phyloP scores from a whole-genome alignment of 2,888 invertebrate genomes.

The Sclerodermus sp. region DNA sequence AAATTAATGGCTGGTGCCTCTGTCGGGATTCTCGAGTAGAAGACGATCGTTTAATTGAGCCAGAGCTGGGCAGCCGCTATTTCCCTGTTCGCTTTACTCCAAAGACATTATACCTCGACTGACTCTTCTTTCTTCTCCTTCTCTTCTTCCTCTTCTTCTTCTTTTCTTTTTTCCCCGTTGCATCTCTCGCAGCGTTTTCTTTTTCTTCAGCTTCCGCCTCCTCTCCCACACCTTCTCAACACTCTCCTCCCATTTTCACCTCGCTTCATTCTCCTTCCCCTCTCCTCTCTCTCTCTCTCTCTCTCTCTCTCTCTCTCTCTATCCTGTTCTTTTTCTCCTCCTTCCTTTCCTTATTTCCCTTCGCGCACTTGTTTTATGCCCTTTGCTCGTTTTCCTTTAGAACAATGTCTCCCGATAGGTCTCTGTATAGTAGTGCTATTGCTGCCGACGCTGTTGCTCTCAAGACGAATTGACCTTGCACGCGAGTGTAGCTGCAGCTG shows the following conservation, averaged over 20 bases:
- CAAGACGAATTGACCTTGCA: conserved; percentile 20
- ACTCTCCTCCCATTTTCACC: not conserved
- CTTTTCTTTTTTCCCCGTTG: conserved; percentile 6
- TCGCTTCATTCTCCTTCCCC: not conserved
- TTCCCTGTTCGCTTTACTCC: too few species aligned
- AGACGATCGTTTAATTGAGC: conserved; percentile 47
- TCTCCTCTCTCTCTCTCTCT: conserved; percentile 10
- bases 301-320: conserved; percentile 2
- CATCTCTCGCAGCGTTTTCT: not conserved
- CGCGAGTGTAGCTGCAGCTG: conserved; percentile 5
- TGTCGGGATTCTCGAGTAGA: conserved; percentile 32
- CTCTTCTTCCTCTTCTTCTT: conserved; percentile 7
- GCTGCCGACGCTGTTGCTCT: not conserved
- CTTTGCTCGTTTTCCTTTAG: conserved; percentile 16
- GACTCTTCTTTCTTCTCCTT: too few species aligned
- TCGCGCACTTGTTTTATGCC: conserved; percentile 4
- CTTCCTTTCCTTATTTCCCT: conserved; percentile 13
- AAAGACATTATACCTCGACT: too few species aligned
- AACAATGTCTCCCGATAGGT: conserved; percentile 27
- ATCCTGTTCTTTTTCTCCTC: conserved; percentile 6
- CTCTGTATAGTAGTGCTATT: conserved; percentile 2
- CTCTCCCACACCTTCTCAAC: conserved; percentile 5
- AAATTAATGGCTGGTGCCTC: conserved; percentile 50
- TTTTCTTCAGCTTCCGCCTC: not conserved
- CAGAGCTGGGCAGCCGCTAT: conserved; percentile 32